Conservation (phyloP, 2,113 vertebrate species). For the Peromyscus californicus region DNA sequence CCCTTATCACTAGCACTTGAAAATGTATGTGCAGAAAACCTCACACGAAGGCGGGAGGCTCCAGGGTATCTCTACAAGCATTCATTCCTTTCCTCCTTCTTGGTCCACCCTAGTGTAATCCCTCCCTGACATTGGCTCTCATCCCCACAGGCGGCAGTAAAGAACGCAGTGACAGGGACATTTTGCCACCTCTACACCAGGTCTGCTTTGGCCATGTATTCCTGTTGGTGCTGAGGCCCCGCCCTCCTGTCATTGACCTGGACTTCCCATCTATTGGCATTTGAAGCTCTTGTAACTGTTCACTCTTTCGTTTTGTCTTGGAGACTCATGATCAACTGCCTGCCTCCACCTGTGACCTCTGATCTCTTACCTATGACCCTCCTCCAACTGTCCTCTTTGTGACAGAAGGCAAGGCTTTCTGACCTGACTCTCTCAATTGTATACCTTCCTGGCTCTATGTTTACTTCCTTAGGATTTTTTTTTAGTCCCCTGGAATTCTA, state of each 20-base stretch:
- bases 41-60: not conserved
- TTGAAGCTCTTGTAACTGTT: not conserved
- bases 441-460: not conserved
- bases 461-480: not conserved
- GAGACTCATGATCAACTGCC: not conserved
- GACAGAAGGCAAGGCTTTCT: not conserved
- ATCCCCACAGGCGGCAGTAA: not conserved
- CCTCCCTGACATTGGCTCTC: not conserved
- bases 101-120: not conserved
- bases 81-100: not conserved
- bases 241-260: not conserved
- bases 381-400: not conserved
- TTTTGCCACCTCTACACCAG: not conserved
- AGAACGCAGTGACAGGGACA: not conserved
- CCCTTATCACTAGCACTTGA: not conserved
- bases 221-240: not conserved
- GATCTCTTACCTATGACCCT: not conserved
- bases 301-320: not conserved
- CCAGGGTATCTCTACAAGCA: not conserved
- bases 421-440: rapidly evolving
- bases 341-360: not conserved
- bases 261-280: not conserved
- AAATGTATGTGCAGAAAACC: not conserved
- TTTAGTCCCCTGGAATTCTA: not conserved
- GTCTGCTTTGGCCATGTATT: not conserved